phyloP scores from a whole-genome alignment of 2,113 vertebrate species.

The Cisticola juncidis region DNA sequence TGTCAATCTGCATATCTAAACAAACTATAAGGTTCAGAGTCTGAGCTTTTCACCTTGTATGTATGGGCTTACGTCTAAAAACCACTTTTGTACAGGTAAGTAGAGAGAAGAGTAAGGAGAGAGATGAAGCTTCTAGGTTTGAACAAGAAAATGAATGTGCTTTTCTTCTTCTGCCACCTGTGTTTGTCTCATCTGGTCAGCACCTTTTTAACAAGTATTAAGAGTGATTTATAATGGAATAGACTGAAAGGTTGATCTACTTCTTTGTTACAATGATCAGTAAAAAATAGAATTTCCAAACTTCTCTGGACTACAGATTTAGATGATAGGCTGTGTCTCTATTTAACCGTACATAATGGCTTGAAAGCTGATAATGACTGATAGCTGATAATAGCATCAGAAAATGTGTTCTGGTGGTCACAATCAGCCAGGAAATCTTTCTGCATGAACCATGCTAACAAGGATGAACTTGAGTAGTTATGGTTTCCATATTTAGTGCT shows the following conservation, averaged over 20 bases:
- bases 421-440: not conserved
- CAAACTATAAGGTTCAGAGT: not conserved
- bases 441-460: not conserved
- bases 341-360: not conserved
- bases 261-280: not conserved
- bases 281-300: not conserved
- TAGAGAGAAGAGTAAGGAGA: not conserved
- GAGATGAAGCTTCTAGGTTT: not conserved
- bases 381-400: not conserved
- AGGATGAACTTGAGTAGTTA: not conserved
- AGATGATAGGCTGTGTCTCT: not conserved
- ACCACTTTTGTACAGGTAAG: rapidly evolving
- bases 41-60: not conserved
- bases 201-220: not conserved
- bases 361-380: not conserved
- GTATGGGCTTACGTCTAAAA: not conserved
- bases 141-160: not conserved
- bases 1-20: not conserved
- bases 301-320: not conserved
- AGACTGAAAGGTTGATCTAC: not conserved
- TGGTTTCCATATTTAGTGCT: not conserved
- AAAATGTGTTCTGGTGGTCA: not conserved
- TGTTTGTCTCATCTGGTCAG: not conserved
- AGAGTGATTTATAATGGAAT: not conserved
- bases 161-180: not conserved